phyloP scores from a whole-genome alignment of 2,113 vertebrate species.

The Engraulis encrasicolus region DNA sequence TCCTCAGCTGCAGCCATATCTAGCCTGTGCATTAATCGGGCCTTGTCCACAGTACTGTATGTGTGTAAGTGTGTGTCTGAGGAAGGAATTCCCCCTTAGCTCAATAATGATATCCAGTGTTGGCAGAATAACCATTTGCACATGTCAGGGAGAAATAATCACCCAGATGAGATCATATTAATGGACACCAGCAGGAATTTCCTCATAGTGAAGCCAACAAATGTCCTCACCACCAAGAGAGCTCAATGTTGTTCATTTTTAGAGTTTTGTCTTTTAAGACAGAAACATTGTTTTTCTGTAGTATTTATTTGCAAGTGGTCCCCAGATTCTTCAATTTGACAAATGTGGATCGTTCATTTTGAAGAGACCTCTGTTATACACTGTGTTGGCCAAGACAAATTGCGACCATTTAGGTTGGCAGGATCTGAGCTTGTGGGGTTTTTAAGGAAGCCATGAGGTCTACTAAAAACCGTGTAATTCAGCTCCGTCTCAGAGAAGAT shows the following conservation, averaged over 20 bases:
- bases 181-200: constrained; percentile 62
- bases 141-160: constrained; percentile 62
- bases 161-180: constrained; percentile 59
- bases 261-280: constrained; percentile 31
- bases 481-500: constrained; percentile 41
- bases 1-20: too few relatives aligned
- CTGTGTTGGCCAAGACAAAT: constrained; percentile 58
- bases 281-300: constrained; percentile 1
- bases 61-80: background rate
- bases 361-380: constrained; percentile 47
- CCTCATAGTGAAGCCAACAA: constrained; percentile 55
- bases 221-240: constrained; percentile 47
- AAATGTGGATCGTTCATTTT: constrained; percentile 39
- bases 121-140: constrained; percentile 42
- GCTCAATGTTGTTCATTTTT: constrained; percentile 44
- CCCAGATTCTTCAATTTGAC: constrained; percentile 36
- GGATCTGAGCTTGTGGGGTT: constrained; percentile 44
- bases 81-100: constrained; percentile 25
- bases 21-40: too few relatives aligned
- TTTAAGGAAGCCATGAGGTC: constrained; percentile 55
- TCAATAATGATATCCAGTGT: constrained; percentile 38
- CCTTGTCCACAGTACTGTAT: too few relatives aligned
- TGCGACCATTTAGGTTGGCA: constrained; percentile 66
- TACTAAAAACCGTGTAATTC: constrained; percentile 52
- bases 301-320: constrained; percentile 40